Evolutionary conservation across 2,113 vertebrate genomes (phyloP), one percentile per base, ranked within the genome.

Genomic region (Ptilorrhoa leucosticta): DNA sequence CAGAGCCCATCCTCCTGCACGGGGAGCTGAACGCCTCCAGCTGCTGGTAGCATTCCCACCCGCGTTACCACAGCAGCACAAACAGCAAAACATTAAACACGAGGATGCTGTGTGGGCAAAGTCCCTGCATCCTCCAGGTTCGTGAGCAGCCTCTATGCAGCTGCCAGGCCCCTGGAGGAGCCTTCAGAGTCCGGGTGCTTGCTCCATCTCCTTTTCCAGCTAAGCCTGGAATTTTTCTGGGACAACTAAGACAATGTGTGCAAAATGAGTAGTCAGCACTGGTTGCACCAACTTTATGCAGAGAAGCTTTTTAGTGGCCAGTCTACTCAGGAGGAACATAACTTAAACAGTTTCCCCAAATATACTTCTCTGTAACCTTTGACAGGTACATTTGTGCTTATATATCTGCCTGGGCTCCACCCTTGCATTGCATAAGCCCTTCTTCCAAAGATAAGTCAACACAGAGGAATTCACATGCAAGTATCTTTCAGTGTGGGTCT

Each of bases 61-160:
- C 71, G 1, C 1, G 47, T 93, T 94, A 89, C 93, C 93, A 90
- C 85, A 94, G 84, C 89, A 90, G 91, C 94, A 80, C 80, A 48
- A 86, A 79, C 78, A 93, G 90, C 87, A 90, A 90, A 94, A 89
- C 72, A 83, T 56, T 85, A 61, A 92, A 89, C 84, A 89, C 24
- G 20, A 53, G 37, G 75, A 83, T 15, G 12, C 57, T 3, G 4
- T 40, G 51, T 39, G 71, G 76, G 83, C 92, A 95, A 92, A 73
- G 35, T 44, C 83, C 23, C 71, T 58, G 56, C 20, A 23, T 78
- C 88, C 88, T 83, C 60, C 0, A 0, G 76, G 39, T 8, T 56
- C 5, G 0, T 26, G 27, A 92, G 47, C 54, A 56, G 44, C 39
- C 17, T 80, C 72, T 61, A 10, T 58, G 56, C 35, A 77, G 79